Evolutionary conservation across 2,113 vertebrate genomes (phyloP), one percentile per base, ranked within the genome.

Genomic region (Lates calcarifer): DNA sequence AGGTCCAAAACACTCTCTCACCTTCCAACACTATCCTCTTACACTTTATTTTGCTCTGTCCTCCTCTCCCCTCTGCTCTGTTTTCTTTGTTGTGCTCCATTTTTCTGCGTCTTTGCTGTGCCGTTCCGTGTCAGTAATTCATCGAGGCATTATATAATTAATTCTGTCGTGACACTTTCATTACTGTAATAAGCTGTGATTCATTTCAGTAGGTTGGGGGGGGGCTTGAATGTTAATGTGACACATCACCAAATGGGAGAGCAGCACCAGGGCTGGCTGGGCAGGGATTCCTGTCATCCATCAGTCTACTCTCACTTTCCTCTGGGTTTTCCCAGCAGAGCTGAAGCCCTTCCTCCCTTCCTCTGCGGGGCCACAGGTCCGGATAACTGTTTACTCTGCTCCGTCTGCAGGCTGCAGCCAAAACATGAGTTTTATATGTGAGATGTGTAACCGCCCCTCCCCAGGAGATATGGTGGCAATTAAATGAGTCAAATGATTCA

Each of bases 171-270:
- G 79, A 61, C 77, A 83, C 74, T 66, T 89, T 89, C 62, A 90
- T 83, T 58, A 79, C 45, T 39, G 31, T 87, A 83, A 80, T 77
- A 88, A 84, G 58, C 18, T 53, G 53, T 64, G 81, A 82, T 86
- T 88, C 18, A 84, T 89, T 78, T 86, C 53, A 17, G 39, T 63
- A 31, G 77, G 37, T 60, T 76, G 37, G n/a, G n/a, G n/a, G 13
- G 72, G 43, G 45, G n/a, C 22, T 62, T 68, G 77, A 83, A 84
- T 86, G 81, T 57, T 87, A 84, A 87, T 78, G 62, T 70, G 55
- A 74, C 9, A 15, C 49, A 66, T 79, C n/a, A 15, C 63, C 58
- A 85, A 88, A 81, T 85, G 74, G 78, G 60, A 79, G 55, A 70
- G 43, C 47, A 67, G 31, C 24, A 39, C 6, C 11, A 9, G 15